These are phyloP conservation scores for Chymomyza fuscimana DNA, from an alignment of 2,888 invertebrate genomes.

Conservation along the genomic window DNA sequence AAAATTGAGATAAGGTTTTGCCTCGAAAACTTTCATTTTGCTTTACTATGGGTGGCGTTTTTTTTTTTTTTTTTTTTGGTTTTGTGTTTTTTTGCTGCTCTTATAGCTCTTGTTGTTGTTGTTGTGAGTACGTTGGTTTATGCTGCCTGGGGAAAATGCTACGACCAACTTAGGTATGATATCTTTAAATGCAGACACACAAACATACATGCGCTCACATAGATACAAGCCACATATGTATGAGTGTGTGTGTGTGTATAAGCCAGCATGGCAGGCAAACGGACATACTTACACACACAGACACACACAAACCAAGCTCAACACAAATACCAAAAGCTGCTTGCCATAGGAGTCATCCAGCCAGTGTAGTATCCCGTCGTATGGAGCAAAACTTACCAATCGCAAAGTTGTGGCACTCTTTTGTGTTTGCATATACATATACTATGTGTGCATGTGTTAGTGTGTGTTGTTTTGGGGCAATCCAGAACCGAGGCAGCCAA, in stretches of 20 bases:
- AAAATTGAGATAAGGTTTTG: constrained; percentile 79
- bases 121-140: constrained; percentile 58
- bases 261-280: constrained; percentile 18
- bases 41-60: constrained; percentile 15
- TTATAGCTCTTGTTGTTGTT: constrained; percentile 20
- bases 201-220: constrained; percentile 31
- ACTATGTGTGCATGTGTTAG: neutral
- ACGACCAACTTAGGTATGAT: constrained; percentile 67
- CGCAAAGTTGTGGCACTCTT: constrained; percentile 44
- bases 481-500: constrained; percentile 6
- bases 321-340: constrained; percentile 29
- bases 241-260: constrained; percentile 28
- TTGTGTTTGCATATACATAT: constrained; percentile 13
- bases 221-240: constrained; percentile 7
- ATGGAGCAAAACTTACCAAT: constrained; percentile 39
- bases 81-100: constrained; percentile 20
- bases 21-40: constrained; percentile 77
- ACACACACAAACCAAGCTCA: constrained; percentile 20
- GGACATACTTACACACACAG: constrained; percentile 21
- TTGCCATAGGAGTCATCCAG: neutral
- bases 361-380: neutral
- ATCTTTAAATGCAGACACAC: constrained; percentile 71
- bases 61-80: constrained; percentile 24
- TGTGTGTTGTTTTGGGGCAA: constrained; percentile 9
- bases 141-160: constrained; percentile 48